Conservation (phyloP, 2,797 vertebrate species). For the Eleutherodactylus coqui region DNA sequence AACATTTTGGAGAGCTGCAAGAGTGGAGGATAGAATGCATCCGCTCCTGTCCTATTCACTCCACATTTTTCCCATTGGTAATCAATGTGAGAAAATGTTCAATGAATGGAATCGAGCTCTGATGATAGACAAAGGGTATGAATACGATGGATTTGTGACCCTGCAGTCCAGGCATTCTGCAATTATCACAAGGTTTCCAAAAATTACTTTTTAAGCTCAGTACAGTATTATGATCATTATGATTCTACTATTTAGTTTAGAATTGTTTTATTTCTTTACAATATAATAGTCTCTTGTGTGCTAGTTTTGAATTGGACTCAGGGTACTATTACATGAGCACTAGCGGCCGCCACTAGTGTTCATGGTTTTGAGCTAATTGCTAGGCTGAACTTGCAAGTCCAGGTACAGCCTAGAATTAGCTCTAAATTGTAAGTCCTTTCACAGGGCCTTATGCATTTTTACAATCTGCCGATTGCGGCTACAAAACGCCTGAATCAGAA, state of each 20-base stretch:
- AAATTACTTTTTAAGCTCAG: neutral
- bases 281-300: too few relatives aligned
- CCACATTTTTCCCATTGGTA: constrained; percentile 55
- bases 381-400: too few relatives aligned
- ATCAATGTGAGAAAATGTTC: constrained; percentile 54
- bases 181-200: neutral
- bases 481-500: too few relatives aligned
- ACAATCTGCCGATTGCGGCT: too few relatives aligned
- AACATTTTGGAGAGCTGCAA: neutral
- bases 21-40: constrained; percentile 39
- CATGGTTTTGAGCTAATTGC: too few relatives aligned
- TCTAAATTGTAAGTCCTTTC: too few relatives aligned
- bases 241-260: neutral
- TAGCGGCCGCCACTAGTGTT: too few relatives aligned
- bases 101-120: constrained; percentile 24
- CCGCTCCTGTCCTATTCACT: constrained; percentile 43
- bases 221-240: neutral
- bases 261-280: neutral
- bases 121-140: constrained; percentile 18
- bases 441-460: too few relatives aligned
- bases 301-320: too few relatives aligned
- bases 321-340: too few relatives aligned
- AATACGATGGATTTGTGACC: neutral
- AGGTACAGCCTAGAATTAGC: too few relatives aligned
- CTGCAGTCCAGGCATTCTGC: neutral